Evolutionary conservation across 2,888 invertebrate species (phyloP), one percentile per base, ranked within the genome.

Genomic region (Caprella mutica): DNA sequence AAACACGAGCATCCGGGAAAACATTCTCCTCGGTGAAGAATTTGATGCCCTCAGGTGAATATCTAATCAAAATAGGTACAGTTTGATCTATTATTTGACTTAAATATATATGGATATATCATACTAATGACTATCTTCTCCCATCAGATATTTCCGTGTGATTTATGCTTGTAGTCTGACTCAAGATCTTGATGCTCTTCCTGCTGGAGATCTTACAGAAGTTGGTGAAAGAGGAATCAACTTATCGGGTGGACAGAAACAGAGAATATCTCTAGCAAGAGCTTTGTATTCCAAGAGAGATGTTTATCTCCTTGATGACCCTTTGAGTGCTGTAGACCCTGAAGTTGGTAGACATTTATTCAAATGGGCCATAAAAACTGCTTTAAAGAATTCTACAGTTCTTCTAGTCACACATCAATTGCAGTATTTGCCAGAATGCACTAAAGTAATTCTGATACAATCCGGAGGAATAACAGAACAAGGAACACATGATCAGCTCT

Each of bases 341-440:
- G 71, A 73, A 57, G 77, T 79, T 3, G 76, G 75, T 0, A 70
- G 73, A 24, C 74, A 75, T 44, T 77, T 81, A 61, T 79, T 80
- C 67, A 73, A 77, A 38, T 71, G 73, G 66, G 77, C 77, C 55
- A 76, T 80, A 43, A 68, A 73, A 8, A 74, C 73, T 26, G 72
- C 75, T 23, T 69, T 81, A 21, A 72, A 73, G 50, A 70, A 72
- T 35, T 80, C 80, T 69, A 78, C 79, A 1, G 71, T 78, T 33
- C 69, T 82, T 8, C 73, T 82, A 30, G 80, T 81, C 29, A 81
- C 81, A 1, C 80, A 81, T 71, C 80, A 81, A 67, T 70, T 79
- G 17, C 78, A 81, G 77, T 78, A 77, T 70, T 68, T 81, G 55
- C 73, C 72, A 56, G 72, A 76, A 51, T 82, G 81, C 69, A 77